phyloP scores from a whole-genome alignment of 2,888 invertebrate species.

The Muschampia staudingeri region DNA sequence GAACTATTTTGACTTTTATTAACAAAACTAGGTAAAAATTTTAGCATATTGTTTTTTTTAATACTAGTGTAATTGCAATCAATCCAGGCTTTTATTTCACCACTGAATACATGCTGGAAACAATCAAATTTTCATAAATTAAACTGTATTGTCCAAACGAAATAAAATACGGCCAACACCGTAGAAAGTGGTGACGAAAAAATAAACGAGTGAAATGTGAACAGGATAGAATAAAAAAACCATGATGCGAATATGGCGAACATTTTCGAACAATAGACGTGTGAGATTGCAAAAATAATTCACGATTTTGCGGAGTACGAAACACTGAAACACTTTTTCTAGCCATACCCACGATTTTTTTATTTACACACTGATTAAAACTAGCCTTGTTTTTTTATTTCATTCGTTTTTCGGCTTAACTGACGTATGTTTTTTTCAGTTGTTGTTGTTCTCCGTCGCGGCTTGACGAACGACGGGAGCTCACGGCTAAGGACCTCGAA shows the following conservation, averaged over 20 bases:
- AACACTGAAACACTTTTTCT: conserved; percentile 30
- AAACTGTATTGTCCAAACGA: conserved; percentile 33
- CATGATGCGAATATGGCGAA: conserved; percentile 21
- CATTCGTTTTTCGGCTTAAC: too few relatives aligned
- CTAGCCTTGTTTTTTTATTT: too few relatives aligned
- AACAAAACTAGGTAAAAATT: neutral
- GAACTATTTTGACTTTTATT: neutral
- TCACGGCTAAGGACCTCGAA: too few relatives aligned
- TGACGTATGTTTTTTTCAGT: too few relatives aligned
- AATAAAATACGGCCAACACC: conserved; percentile 27
- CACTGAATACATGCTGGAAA: conserved; percentile 7
- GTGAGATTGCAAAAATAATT: conserved; percentile 49
- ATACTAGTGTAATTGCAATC: neutral
- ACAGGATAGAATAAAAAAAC: conserved; percentile 11
- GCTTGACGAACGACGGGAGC: too few relatives aligned
- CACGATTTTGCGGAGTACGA: conserved; percentile 34
- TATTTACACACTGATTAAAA: too few relatives aligned
- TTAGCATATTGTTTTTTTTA: neutral
- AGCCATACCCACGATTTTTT: neutral
- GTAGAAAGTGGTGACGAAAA: conserved; percentile 33
- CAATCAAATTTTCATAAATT: conserved; percentile 30
- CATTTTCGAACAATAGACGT: conserved; percentile 45
- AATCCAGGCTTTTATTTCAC: neutral
- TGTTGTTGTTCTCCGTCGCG: too few relatives aligned
- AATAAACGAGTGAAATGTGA: conserved; percentile 32